phyloP scores from a whole-genome alignment of 2,888 invertebrate species.

The Rhamnusium bicolor region DNA sequence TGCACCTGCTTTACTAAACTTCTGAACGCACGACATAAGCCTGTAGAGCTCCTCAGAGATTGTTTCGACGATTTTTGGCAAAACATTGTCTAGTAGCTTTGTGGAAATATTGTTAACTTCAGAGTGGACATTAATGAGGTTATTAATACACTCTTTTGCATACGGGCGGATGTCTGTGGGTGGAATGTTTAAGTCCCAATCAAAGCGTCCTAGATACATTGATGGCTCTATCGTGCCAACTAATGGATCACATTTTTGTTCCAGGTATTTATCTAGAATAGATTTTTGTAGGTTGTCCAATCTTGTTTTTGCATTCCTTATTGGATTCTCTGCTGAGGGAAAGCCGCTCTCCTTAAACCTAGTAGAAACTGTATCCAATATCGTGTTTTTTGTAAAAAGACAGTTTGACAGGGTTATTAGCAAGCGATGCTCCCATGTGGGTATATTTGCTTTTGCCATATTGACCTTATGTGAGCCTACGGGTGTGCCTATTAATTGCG shows the following conservation, averaged over 20 bases:
- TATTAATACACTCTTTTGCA: constrained; percentile 89
- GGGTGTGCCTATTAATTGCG: constrained; percentile 78
- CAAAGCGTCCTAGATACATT: constrained; percentile 93
- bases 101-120: constrained; percentile 87
- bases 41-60: constrained; percentile 94
- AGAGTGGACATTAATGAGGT: constrained; percentile 84
- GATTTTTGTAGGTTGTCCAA: constrained; percentile 76
- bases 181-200: constrained; percentile 85
- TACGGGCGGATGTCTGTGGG: constrained; percentile 89
- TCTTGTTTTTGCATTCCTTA: constrained; percentile 80
- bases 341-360: constrained; percentile 81
- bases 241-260: constrained; percentile 93
- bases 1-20: constrained; percentile 80
- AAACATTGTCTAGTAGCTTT: constrained; percentile 81
- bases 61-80: constrained; percentile 88
- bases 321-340: constrained; percentile 79
- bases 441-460: constrained; percentile 61
- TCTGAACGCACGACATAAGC: constrained; percentile 85
- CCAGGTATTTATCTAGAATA: constrained; percentile 87
- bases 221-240: constrained; percentile 97
- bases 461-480: constrained; percentile 67
- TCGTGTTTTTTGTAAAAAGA: constrained; percentile 83
- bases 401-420: constrained; percentile 92
- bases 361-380: constrained; percentile 81
- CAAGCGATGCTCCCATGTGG: constrained; percentile 85